Evolutionary conservation across 1,140 invertebrate genomes (phyloP), one percentile per base, ranked within the genome.

Genomic region (Bilobella aurantiaca): DNA sequence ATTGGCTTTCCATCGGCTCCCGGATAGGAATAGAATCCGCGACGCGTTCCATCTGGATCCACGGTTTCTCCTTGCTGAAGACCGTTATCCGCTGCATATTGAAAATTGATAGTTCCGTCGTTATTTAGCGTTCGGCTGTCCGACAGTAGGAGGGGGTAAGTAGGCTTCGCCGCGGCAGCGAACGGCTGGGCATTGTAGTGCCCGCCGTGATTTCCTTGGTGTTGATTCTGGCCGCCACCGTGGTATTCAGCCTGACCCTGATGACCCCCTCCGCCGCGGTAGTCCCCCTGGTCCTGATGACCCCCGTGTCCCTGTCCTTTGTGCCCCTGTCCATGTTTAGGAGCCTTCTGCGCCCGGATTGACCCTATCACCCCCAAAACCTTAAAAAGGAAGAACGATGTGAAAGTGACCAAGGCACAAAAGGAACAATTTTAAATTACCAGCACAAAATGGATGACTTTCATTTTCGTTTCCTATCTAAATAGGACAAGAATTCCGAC

Each of bases 1-100:
- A 85, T 80, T 8, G 79, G 76, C 68, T 82, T 80, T 1, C 84
- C 84, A 66, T 77, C 78, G 1, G 67, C 67, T 31, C 69, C 83
- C 34, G 83, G 78, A 75, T 85, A 85, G 59, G 83, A 82, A 72
- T 85, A 86, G 5, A 80, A 81, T 1, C 86, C 86, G 3, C 81
- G 82, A 58, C 84, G 76, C 23, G 81, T 83, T 1, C 84, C 84
- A 72, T 85, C 84, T 1, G 83, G 83, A 23, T 81, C 79, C 34
- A 85, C 85, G 60, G 78, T 79, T 74, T 85, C 83, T 28, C 83
- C 83, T 34, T 84, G 83, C 14, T 83, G 82, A 1, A 84, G 75
- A 14, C 84, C 84, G 73, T 85, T 85, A 74, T 86, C 84, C 3
- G 84, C 81, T 5, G 83, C 82, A 72, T 85, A 86, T 30, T 83